Evolutionary conservation across 2,797 vertebrate species (phyloP).

Genomic region (Pachyuromys duprasi): DNA sequence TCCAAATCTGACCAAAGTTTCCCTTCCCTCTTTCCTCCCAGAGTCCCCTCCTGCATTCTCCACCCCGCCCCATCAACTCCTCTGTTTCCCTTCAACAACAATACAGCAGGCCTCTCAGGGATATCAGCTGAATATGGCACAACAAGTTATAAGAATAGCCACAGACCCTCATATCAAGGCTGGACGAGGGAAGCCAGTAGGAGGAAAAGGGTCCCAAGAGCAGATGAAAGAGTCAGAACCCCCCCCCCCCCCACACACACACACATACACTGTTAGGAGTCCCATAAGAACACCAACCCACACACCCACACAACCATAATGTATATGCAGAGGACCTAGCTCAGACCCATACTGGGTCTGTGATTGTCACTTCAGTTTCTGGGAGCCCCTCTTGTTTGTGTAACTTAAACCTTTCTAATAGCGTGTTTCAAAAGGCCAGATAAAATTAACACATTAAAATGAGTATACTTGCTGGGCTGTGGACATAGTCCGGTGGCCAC

Average conservation of each 20-base stretch:
- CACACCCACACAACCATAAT: neutral
- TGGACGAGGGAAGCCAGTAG: neutral
- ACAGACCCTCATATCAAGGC: neutral
- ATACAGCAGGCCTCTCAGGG: neutral
- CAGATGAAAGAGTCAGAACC: neutral
- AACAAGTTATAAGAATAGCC: neutral
- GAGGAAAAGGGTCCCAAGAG: neutral
- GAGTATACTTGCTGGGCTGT: neutral
- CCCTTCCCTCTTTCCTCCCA: neutral
- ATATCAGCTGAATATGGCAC: neutral
- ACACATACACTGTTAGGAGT: neutral
- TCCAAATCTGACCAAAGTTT: neutral
- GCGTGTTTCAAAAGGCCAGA: slow-evolving; percentile 1
- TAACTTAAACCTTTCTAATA: neutral
- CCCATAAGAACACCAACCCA: neutral
- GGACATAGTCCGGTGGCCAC: neutral
- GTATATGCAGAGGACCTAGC: neutral
- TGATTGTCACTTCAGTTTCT: neutral
- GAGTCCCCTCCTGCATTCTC: neutral
- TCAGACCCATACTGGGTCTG: neutral
- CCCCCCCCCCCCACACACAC: no score
- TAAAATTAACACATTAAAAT: neutral
- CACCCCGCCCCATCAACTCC: neutral
- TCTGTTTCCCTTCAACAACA: neutral
- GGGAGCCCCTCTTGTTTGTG: neutral